Evolutionary conservation across 2,888 invertebrate species (phyloP).

Genomic region (Ceriagrion tenellum): DNA sequence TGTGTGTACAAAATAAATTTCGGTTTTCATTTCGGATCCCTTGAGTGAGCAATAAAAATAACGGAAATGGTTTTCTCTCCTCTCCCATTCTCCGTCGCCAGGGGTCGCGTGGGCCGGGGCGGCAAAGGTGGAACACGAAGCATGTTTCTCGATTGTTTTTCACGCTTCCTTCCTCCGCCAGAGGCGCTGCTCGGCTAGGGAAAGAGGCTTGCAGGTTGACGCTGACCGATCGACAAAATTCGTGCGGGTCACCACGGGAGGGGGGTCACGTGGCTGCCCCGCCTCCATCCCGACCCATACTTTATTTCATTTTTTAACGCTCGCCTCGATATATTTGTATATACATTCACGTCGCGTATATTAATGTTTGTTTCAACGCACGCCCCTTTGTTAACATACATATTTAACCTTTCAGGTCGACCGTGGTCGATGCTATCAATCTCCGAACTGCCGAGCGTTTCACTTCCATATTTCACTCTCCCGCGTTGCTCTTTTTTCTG

Average conservation of each 20-base stretch:
- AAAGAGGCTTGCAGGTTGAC: background rate
- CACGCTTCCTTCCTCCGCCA: background rate
- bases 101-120: too few species aligned
- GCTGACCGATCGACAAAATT: background rate
- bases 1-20: background rate
- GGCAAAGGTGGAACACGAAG: background rate
- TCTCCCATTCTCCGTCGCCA: background rate
- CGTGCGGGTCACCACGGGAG: background rate
- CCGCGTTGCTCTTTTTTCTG: background rate
- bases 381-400: background rate
- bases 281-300: background rate
- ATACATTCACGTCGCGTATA: slow-evolving; percentile 1
- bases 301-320: background rate
- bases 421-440: background rate
- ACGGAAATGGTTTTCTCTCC: background rate
- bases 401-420: background rate
- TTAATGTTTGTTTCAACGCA: slow-evolving; percentile 1
- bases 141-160: background rate
- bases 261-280: background rate
- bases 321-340: background rate
- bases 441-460: background rate
- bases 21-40: background rate
- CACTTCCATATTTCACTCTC: slow-evolving; percentile 27
- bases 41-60: slow-evolving; percentile 28
- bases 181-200: background rate